Percentiles rank a stretch among this genome's conserved stretches.
Conservation (phyloP, 2,888 invertebrate genomes). For the Watsonalla cultraria region DNA sequence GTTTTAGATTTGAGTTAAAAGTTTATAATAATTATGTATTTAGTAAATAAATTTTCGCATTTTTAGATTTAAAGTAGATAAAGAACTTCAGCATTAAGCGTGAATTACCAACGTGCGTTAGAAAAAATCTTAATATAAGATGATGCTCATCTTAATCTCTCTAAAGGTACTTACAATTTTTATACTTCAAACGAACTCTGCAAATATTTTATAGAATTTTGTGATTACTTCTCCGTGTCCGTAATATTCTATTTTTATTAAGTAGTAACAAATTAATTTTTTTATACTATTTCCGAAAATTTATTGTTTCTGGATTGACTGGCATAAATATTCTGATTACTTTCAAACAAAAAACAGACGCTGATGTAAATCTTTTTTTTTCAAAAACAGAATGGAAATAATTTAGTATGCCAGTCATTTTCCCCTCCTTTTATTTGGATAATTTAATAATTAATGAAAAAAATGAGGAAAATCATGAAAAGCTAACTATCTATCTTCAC, state of each 20-base stretch:
- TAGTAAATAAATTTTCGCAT: no score
- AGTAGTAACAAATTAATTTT: constrained; percentile 30
- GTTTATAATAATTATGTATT: no score
- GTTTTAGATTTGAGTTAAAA: no score
- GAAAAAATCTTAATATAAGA: neutral
- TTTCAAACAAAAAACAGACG: constrained; percentile 9
- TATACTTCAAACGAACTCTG: neutral
- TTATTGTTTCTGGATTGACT: constrained; percentile 26
- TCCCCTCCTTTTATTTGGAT: no score
- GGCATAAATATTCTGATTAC: constrained; percentile 26
- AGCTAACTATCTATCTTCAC: no score
- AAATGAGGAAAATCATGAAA: no score
- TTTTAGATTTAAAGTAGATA: no score
- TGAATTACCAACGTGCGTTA: no score
- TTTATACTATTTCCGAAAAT: constrained; percentile 31
- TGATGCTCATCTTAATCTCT: no score
- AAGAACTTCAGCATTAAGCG: no score
- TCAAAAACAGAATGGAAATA: neutral
- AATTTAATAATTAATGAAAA: no score
- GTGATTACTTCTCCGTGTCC: neutral
- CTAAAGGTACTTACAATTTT: constrained; percentile 1
- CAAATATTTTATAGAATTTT: neutral
- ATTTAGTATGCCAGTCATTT: neutral
- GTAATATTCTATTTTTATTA: constrained; percentile 19
- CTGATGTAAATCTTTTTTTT: constrained; percentile 1